A percentile compares a stretch with the other conserved stretches of the same genome.
These are phyloP conservation scores for Mus minutoides DNA, from an alignment of 2,797 vertebrate genomes.

Conservation along the genomic window DNA sequence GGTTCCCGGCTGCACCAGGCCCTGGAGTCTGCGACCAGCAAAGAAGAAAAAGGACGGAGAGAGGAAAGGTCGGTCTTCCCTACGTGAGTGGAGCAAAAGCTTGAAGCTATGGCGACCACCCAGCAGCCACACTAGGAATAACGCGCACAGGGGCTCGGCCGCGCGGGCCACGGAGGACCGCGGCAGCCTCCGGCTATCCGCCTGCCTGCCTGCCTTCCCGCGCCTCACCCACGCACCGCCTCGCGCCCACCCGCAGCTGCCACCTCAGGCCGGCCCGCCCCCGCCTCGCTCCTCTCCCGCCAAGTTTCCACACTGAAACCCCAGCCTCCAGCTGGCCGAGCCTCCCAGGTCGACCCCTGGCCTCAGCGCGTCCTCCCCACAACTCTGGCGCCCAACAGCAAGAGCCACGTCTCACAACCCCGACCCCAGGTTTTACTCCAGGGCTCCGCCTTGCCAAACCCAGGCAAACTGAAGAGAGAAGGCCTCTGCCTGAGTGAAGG, in stretches of 20 bases:
- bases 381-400: background rate
- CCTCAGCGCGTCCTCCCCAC: background rate
- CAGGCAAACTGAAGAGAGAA: background rate
- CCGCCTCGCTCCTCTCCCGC: constrained; percentile 27
- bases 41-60: too few species aligned
- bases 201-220: background rate
- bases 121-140: background rate
- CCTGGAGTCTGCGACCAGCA: background rate
- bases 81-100: background rate
- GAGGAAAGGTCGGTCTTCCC: background rate
- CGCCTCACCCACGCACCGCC: background rate
- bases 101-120: background rate
- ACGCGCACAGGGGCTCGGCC: background rate
- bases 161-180: background rate
- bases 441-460: constrained; percentile 16
- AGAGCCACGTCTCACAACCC: background rate
- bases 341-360: background rate
- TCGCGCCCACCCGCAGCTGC: background rate
- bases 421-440: constrained; percentile 30
- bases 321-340: background rate
- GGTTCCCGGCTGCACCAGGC: background rate
- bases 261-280: background rate
- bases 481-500: too few species aligned
- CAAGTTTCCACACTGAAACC: constrained; percentile 8
- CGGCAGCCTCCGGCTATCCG: background rate